Base-by-base conservation (phyloP, 2,113 vertebrate species). In the Montifringilla adamsi region DNA sequence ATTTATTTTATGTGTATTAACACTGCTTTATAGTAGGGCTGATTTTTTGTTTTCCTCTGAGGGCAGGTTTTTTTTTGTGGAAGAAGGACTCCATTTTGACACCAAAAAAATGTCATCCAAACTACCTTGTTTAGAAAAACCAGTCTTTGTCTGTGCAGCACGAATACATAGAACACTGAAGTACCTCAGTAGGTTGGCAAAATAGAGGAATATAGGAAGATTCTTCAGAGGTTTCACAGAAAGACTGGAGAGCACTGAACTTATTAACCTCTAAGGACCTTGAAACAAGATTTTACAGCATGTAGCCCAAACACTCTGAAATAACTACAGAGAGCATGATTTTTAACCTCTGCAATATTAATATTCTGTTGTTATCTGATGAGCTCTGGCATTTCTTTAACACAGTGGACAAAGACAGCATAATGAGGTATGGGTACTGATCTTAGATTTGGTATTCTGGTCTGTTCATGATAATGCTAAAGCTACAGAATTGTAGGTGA, bases 1-100 rank as follows among this genome's bases (percentile, higher is more conserved):
- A 91, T 95, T 95, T 96, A 76, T 95, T 96, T 91, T 47, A 86
- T 95, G 79, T 88, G 79, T 80, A 95, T 92, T 92, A 90, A 67
- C 49, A 78, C 75, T 41, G 33, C 68, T 83, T 90, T 95, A 93
- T 91, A 41, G 28, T 47, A 84, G 46, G 14, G 6, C 43, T 55
- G 23, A 49, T 19, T 83, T 76, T 84, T 67, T 43, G 21, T 58
- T 82, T 68, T 24, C 24, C 69, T 52, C 58, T 80, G 70, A 62
- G 31, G 41, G 35, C 2, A 2, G 1, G 5, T 2, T 39, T 60
- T 64, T 64, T 87, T 41, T 66, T 41, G 23, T 47, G 21, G 33
- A 78, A 90, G 53, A 73, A 91, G 7, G n/a, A 53, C 39, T 94
- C 88, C 30, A 67, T 93, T 96, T 88, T 95, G 68, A 90, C 75